Evolutionary conservation across 2,888 invertebrate species (phyloP).

Genomic region (Hydriomena furcata): DNA sequence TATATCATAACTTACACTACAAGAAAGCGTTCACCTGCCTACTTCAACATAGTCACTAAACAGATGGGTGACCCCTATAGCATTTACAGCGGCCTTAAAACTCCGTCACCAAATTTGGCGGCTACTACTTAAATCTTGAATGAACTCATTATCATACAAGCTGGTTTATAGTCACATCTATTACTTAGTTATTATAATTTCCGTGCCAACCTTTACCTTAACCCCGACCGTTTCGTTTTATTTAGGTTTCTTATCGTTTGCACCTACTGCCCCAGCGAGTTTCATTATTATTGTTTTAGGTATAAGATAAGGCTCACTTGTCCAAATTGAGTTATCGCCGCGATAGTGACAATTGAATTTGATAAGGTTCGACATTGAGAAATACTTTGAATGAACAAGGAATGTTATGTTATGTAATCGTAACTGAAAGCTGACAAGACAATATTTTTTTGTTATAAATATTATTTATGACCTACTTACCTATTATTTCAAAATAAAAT

Average conservation of each 20-base stretch:
- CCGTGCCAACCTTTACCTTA: conserved; percentile 59
- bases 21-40: too few relatives aligned
- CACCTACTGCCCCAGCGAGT: conserved; percentile 30
- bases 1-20: too few relatives aligned
- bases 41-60: too few relatives aligned
- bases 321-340: conserved; percentile 36
- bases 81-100: too few relatives aligned
- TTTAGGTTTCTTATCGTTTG: conserved; percentile 42
- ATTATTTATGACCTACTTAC: too few relatives aligned
- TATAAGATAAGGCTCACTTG: conserved; percentile 35
- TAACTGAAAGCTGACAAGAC: too few relatives aligned
- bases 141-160: background rate
- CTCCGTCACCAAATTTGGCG: too few relatives aligned
- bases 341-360: conserved; percentile 35
- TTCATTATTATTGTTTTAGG: conserved; percentile 34
- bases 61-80: too few relatives aligned
- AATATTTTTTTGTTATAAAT: too few relatives aligned
- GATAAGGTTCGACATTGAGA: conserved; percentile 32
- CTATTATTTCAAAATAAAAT: too few relatives aligned
- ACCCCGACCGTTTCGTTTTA: conserved; percentile 45
- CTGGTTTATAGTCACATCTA: background rate
- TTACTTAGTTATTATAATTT: background rate
- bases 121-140: too few relatives aligned
- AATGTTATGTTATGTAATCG: too few relatives aligned
- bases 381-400: background rate